These are phyloP conservation scores for Ochlodes sylvanus DNA, from an alignment of 2,888 invertebrate genomes.

Conservation along the genomic window DNA sequence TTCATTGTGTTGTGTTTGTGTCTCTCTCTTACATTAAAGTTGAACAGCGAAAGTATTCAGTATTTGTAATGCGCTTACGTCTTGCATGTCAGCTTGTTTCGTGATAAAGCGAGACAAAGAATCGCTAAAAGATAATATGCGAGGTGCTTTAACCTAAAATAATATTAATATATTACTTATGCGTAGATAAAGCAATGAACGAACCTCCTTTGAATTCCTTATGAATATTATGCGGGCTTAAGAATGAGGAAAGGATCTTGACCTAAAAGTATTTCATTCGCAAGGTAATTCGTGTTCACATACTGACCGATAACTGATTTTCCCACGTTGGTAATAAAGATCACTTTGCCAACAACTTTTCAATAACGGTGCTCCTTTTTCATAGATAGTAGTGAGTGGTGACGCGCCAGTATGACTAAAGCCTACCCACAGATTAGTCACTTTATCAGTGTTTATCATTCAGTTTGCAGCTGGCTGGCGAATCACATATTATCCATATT, in stretches of 20 bases:
- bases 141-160: not conserved
- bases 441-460: constrained; percentile 54
- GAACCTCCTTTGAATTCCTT: constrained; percentile 21
- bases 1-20: constrained; percentile 3
- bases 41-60: not conserved
- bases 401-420: constrained; percentile 51
- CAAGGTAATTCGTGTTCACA: constrained; percentile 6
- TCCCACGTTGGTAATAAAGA: constrained; percentile 22
- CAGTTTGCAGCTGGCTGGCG: constrained; percentile 43
- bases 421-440: constrained; percentile 47
- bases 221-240: not conserved
- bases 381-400: constrained; percentile 27
- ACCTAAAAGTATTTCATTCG: constrained; percentile 10
- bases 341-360: constrained; percentile 22
- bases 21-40: constrained; percentile 2
- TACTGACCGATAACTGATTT: constrained; percentile 5
- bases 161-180: no score
- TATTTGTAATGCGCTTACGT: not conserved
- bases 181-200: constrained; percentile 17
- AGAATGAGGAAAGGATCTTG: constrained; percentile 18
- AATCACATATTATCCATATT: constrained; percentile 33
- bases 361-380: constrained; percentile 31
- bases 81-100: constrained; percentile 4
- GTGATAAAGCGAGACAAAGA: constrained; percentile 17
- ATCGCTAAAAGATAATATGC: constrained; percentile 2